Evolutionary conservation across 2,888 invertebrate species (phyloP), one percentile per base, ranked within the genome.

Genomic region (Cheilosia impressa): DNA sequence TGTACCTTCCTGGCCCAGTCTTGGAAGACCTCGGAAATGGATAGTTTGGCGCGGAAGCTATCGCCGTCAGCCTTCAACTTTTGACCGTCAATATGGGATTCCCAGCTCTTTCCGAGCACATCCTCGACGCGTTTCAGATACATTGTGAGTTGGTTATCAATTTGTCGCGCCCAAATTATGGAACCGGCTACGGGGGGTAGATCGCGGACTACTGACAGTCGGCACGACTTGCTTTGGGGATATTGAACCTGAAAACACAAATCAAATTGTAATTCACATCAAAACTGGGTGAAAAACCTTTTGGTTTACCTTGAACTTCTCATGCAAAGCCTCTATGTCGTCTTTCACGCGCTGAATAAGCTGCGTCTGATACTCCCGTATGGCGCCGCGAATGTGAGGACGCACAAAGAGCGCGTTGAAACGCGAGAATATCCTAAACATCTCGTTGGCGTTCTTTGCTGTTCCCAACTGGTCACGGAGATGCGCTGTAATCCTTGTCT

Each of bases 331-430:
- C 91, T 99, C 99, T 89, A 99, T 99, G 90, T 99, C 99, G 90
- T 99, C 99, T 92, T 99, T 99, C 24, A 99, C 99, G 66, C 99
- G 95, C 91, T 99, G 99, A 91, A 99, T 99, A 72, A 99, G 94
- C 92, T 99, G 99, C 0, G 99, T 99, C 93, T 99, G 99, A 93
- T 99, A 99, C 93, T 99, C 99, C 55, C 99, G 94, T 88, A 99
- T 99, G 27, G 99, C 99, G 57, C 99, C 99, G 69, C 99, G 95
- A 91, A 99, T 99, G 93, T 99, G 99, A 2, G 99, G 99, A 9
- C 99, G 95, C 10, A 99, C 98, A 93, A 99, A 99, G 65, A 99
- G 93, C 0, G 99, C 99, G 93, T 99, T 99, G 93, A 99, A 99
- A 19, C 99, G 96, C 0, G 98, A 98, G 93, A 97, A 97, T 89